Evolutionary conservation across 2,888 invertebrate genomes (phyloP).

Genomic region (Cetonia aurata): DNA sequence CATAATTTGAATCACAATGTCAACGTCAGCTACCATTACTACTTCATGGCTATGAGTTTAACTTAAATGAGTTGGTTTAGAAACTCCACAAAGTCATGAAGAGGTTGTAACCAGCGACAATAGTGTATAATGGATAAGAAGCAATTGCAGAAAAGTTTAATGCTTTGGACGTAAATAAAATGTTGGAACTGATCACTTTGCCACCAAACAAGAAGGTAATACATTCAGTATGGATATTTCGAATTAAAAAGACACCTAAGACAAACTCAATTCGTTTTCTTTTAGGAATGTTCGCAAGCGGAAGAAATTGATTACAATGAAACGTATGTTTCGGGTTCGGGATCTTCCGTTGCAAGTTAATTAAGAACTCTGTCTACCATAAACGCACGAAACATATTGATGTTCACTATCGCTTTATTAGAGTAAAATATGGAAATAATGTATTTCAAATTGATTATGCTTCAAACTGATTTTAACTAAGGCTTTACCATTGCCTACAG

Average conservation of each 20-base stretch:
- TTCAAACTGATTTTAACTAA: too few species aligned
- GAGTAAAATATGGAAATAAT: too few species aligned
- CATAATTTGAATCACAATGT: neutral
- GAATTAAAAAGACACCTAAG: constrained; percentile 26
- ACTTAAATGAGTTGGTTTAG: constrained; percentile 1
- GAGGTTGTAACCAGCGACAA: constrained; percentile 3
- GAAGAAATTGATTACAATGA: constrained; percentile 51
- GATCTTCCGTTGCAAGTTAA: too few species aligned
- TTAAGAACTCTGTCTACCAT: too few species aligned
- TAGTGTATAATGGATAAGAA: constrained; percentile 46
- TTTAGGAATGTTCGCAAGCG: constrained; percentile 44
- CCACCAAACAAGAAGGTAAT: constrained; percentile 42
- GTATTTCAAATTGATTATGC: too few species aligned
- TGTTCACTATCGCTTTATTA: too few species aligned
- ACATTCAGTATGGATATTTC: constrained; percentile 42
- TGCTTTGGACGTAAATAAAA: constrained; percentile 48
- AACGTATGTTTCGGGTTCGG: too few species aligned
- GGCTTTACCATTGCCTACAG: too few species aligned
- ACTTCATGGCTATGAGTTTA: constrained; percentile 10
- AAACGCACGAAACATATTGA: too few species aligned
- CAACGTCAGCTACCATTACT: neutral
- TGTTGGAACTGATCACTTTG: constrained; percentile 45
- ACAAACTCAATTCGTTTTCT: constrained; percentile 19
- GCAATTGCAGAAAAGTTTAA: constrained; percentile 51
- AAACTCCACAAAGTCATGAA: constrained; percentile 5